A percentile compares a stretch with the other conserved stretches of the same genome.
These are phyloP conservation scores for Scolanthus callimorphus DNA, from an alignment of 92 coral and sea anemone genomes.

Conservation along the genomic window DNA sequence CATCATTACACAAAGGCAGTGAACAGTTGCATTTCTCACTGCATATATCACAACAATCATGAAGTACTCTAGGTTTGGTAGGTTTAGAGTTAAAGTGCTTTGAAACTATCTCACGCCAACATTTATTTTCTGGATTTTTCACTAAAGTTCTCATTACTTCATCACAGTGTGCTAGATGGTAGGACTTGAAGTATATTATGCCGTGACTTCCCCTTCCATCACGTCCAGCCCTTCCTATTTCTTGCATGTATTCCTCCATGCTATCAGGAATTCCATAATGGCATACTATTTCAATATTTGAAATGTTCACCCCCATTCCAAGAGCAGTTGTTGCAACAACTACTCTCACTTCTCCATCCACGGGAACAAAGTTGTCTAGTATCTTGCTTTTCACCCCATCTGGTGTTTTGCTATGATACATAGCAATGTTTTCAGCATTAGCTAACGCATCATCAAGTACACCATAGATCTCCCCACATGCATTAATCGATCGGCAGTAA, in stretches of 20 bases:
- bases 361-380: slow-evolving; percentile 7
- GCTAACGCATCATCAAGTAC: slow-evolving; percentile 22
- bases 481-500: slow-evolving; percentile 39
- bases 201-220: slow-evolving; percentile 42
- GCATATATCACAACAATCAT: slow-evolving; percentile 43
- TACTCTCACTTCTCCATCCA: slow-evolving; percentile 24
- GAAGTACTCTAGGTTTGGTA: not conserved
- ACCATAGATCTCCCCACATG: slow-evolving; percentile 44
- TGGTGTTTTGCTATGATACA: slow-evolving; percentile 55
- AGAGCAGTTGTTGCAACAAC: slow-evolving; percentile 46
- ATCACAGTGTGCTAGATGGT: slow-evolving; percentile 52
- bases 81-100: slow-evolving; percentile 20
- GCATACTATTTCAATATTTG: slow-evolving; percentile 19
- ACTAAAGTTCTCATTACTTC: slow-evolving; percentile 32
- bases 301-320: slow-evolving; percentile 43
- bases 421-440: slow-evolving; percentile 13
- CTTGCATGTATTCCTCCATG: slow-evolving; percentile 44
- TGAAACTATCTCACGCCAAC: slow-evolving; percentile 22
- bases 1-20: not conserved
- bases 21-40: slow-evolving; percentile 3
- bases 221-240: slow-evolving; percentile 46
- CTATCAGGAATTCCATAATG: slow-evolving; percentile 39
- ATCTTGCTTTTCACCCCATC: slow-evolving; percentile 17
- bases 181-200: slow-evolving; percentile 23
- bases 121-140: slow-evolving; percentile 26